phyloP scores from a whole-genome alignment of 2,797 vertebrate species.

The Sternotherus odoratus region DNA sequence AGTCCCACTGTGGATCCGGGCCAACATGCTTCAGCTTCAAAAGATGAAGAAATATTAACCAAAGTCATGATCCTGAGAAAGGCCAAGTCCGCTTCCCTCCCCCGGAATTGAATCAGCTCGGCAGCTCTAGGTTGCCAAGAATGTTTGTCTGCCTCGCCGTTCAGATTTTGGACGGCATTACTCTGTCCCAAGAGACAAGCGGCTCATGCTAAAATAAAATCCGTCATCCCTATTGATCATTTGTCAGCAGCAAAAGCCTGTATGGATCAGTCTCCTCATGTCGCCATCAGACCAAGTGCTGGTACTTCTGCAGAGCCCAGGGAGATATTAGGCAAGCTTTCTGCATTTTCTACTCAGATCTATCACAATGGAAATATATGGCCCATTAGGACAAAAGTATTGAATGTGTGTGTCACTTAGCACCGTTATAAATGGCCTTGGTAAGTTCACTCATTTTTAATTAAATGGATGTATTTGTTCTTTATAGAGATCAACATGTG shows the following conservation, averaged over 20 bases:
- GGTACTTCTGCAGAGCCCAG: not conserved
- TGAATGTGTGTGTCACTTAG: conserved; percentile 49
- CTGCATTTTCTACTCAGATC: not conserved
- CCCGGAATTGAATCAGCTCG: not conserved
- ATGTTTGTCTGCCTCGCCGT: not conserved
- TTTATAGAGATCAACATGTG: conserved; percentile 18
- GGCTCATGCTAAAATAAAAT: not conserved
- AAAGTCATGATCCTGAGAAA: not conserved
- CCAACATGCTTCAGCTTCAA: not conserved
- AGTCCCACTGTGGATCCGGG: too few species aligned
- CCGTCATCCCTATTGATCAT: not conserved
- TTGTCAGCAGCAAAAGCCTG: not conserved
- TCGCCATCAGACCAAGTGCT: not conserved
- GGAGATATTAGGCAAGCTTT: not conserved
- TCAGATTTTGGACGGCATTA: not conserved
- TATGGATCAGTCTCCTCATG: conserved; percentile 4
- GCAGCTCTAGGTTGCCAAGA: not conserved
- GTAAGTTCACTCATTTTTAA: conserved; percentile 49
- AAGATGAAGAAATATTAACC: not conserved
- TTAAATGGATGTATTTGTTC: conserved; percentile 36
- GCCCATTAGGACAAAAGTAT: conserved; percentile 38
- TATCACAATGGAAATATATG: not conserved
- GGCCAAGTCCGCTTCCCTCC: not conserved
- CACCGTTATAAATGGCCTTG: conserved; percentile 29
- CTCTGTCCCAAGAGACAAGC: conserved; percentile 8